phyloP scores from a whole-genome alignment of 2,113 vertebrate species.

The Ursus arctos region DNA sequence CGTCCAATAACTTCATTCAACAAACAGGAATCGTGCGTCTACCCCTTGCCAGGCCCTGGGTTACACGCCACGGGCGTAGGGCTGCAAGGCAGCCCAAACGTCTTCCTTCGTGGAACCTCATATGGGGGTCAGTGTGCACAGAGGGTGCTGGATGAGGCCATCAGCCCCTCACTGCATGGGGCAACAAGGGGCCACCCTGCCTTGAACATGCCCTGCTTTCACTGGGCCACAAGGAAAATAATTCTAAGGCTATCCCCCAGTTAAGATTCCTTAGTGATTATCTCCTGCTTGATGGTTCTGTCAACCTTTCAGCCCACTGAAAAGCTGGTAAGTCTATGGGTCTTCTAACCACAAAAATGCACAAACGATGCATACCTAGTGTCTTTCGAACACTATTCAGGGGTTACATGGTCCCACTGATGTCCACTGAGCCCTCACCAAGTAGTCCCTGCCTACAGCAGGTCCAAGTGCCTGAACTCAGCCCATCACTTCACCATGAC shows the following conservation, averaged over 20 bases:
- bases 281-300: too few species aligned
- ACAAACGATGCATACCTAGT: not conserved
- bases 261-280: not conserved
- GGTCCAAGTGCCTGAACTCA: not conserved
- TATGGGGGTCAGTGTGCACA: not conserved
- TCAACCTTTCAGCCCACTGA: not conserved
- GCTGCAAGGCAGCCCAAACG: not conserved
- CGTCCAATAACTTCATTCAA: not conserved
- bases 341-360: not conserved
- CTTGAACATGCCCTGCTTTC: not conserved
- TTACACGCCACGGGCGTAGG: not conserved
- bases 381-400: not conserved
- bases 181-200: not conserved
- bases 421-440: not conserved
- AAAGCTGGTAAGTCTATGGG: not conserved
- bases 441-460: not conserved
- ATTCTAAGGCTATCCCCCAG: not conserved
- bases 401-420: not conserved
- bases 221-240: not conserved
- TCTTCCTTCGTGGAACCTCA: not conserved
- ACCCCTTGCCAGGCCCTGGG: too few species aligned
- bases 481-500: too few species aligned
- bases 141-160: not conserved
- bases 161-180: fast-evolving
- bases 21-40: not conserved